Percentiles rank a stretch among this genome's conserved stretches.
phyloP scores from a whole-genome alignment of 2,797 vertebrate species.

The Argya squamiceps region DNA sequence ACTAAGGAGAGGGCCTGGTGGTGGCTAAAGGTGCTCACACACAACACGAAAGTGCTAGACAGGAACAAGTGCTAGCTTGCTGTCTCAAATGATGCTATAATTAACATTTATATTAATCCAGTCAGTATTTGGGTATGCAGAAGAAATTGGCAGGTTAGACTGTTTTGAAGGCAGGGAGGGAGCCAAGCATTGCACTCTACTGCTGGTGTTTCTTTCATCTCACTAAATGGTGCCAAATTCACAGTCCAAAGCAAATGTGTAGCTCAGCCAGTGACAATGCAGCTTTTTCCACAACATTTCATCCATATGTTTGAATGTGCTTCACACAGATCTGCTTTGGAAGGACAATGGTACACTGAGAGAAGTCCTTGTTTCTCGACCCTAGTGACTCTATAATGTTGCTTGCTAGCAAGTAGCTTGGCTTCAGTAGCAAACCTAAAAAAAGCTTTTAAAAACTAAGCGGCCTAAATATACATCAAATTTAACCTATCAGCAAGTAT shows the following conservation, averaged over 20 bases:
- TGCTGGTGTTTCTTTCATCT: background rate
- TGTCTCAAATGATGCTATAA: constrained; percentile 2
- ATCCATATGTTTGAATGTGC: background rate
- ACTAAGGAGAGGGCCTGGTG: background rate
- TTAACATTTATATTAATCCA: constrained; percentile 35
- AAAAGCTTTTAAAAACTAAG: background rate
- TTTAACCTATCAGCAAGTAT: background rate
- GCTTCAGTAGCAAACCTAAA: background rate
- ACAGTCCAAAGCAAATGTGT: constrained; percentile 28
- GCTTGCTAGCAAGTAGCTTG: background rate
- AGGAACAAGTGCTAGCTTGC: constrained; percentile 8
- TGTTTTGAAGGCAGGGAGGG: constrained; percentile 12
- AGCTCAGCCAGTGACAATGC: background rate
- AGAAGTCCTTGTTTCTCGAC: background rate
- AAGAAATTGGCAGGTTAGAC: constrained; percentile 22
- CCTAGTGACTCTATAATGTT: background rate
- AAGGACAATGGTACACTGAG: background rate
- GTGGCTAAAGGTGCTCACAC: background rate
- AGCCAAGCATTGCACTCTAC: constrained; percentile 27
- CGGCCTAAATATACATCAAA: background rate
- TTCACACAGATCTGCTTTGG: background rate
- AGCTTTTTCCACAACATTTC: constrained; percentile 33
- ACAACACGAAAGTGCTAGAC: background rate
- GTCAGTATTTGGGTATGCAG: background rate
- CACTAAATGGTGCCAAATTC: background rate